Percentiles rank a stretch among this genome's conserved stretches.
Evolutionary conservation across 2,797 vertebrate species (phyloP).

Genomic region (Kryptopterus vitreolus): DNA sequence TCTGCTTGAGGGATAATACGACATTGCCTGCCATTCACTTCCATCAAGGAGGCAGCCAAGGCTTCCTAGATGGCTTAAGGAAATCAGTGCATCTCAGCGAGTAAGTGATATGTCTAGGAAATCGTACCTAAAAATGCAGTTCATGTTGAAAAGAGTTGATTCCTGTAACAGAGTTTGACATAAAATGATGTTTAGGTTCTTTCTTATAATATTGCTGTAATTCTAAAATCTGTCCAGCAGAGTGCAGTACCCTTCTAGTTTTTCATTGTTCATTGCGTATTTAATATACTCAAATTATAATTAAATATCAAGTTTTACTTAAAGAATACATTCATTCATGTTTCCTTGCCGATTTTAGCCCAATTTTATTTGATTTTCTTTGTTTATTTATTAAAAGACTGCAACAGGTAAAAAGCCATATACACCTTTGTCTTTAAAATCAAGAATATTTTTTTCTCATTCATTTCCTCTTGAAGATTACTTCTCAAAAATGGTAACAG

Average conservation of each 20-base stretch:
- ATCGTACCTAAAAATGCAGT: background rate
- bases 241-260: constrained; percentile 24
- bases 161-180: background rate
- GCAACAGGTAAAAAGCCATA: background rate
- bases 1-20: constrained; percentile 83
- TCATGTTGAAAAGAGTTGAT: background rate
- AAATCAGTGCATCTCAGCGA: constrained; percentile 83
- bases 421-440: background rate
- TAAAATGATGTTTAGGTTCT: background rate
- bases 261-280: background rate
- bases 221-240: constrained; percentile 39
- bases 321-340: background rate
- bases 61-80: constrained; percentile 85
- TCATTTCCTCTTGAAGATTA: constrained; percentile 6
- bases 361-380: background rate
- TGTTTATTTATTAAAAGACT: background rate
- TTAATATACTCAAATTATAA: background rate
- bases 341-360: background rate
- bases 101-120: constrained; percentile 76
- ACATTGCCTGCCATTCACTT: constrained; percentile 86
- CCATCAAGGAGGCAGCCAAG: constrained; percentile 87
- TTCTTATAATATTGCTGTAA: background rate
- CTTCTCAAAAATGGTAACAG: background rate
- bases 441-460: background rate
- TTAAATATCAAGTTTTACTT: background rate